These are phyloP conservation scores for Halichoerus grypus DNA, from an alignment of 2,113 vertebrate species.

Conservation along the genomic window DNA sequence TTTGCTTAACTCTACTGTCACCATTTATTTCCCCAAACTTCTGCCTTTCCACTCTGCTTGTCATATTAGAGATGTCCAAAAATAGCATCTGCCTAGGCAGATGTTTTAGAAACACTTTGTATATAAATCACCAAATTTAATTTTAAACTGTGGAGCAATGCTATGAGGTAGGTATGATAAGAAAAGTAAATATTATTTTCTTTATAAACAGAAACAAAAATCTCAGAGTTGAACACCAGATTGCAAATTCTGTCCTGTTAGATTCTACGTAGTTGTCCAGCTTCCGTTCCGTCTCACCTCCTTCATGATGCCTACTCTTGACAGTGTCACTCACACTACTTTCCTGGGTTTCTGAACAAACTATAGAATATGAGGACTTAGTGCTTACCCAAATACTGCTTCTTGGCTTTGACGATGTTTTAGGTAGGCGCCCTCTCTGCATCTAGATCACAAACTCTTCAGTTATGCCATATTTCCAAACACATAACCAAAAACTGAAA, in stretches of 20 bases:
- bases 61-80: not conserved
- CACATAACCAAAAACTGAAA: not conserved
- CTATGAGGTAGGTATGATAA: not conserved
- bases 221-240: accelerated
- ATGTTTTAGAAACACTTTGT: not conserved
- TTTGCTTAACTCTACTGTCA: not conserved
- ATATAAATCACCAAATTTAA: not conserved
- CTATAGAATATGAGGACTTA: not conserved
- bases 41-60: not conserved
- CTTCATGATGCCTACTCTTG: accelerated
- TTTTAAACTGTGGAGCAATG: not conserved
- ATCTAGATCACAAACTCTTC: not conserved
- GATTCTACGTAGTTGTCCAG: not conserved
- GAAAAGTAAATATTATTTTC: not conserved
- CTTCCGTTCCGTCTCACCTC: not conserved
- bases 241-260: not conserved
- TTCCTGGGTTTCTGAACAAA: not conserved
- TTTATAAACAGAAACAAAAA: not conserved
- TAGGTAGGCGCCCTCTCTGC: not conserved
- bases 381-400: not conserved
- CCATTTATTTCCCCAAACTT: not conserved
- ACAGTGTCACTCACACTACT: not conserved
- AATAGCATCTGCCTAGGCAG: not conserved
- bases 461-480: not conserved
- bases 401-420: not conserved